Evolutionary conservation across 53 echinoderm and acorn worm genomes (phyloP).

Genomic region (Glandiceps talaboti): DNA sequence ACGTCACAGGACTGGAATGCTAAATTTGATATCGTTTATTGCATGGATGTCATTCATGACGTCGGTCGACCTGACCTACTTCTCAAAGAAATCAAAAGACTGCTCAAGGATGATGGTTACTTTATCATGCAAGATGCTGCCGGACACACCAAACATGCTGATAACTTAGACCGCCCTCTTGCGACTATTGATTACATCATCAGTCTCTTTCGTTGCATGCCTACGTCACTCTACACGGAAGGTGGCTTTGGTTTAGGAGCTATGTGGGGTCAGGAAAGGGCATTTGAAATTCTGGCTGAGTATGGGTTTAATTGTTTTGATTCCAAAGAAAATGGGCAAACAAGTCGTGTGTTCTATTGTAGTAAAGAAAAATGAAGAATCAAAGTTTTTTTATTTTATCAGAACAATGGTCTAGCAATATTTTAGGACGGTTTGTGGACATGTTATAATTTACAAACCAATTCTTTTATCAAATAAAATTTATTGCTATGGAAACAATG

Average conservation of each 20-base stretch:
- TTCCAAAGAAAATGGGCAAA: no score
- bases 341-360: not conserved
- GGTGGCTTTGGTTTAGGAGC: slow-evolving; percentile 54
- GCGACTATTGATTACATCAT: slow-evolving; percentile 11
- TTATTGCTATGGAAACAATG: no score
- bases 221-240: slow-evolving; percentile 26
- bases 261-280: slow-evolving; percentile 56
- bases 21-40: slow-evolving; percentile 48
- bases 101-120: slow-evolving; percentile 38
- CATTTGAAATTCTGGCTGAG: slow-evolving; percentile 37
- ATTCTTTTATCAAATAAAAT: no score
- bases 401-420: no score
- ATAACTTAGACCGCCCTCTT: slow-evolving; percentile 13
- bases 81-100: slow-evolving; percentile 26
- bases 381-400: no score
- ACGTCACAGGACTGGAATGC: slow-evolving; percentile 39
- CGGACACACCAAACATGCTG: slow-evolving; percentile 26
- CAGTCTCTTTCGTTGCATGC: slow-evolving; percentile 66
- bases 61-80: slow-evolving; percentile 26
- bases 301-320: slow-evolving; percentile 22
- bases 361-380: not conserved
- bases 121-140: slow-evolving; percentile 32
- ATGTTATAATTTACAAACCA: no score
- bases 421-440: no score
- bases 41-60: slow-evolving; percentile 47